Evolutionary conservation across 2,888 invertebrate species (phyloP).

Genomic region (Drosophila koepferae): DNA sequence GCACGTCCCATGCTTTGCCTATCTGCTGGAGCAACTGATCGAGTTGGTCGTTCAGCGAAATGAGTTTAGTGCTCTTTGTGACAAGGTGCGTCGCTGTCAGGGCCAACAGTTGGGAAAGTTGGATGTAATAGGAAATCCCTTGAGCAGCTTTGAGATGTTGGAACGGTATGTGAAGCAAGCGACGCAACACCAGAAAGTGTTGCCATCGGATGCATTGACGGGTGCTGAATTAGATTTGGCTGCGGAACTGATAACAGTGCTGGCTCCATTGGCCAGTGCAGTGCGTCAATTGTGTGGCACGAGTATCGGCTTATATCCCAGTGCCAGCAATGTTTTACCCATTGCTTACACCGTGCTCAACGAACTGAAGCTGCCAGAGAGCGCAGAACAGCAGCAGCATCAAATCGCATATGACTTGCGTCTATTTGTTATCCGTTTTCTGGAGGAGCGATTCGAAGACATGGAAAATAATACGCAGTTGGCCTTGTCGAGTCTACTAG

Average conservation of each 20-base stretch:
- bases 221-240: constrained; percentile 34
- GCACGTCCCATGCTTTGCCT: constrained; percentile 53
- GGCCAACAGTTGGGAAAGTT: constrained; percentile 5
- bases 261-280: constrained; percentile 48
- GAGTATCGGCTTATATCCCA: constrained; percentile 21
- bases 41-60: constrained; percentile 33
- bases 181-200: constrained; percentile 10
- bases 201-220: constrained; percentile 25
- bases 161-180: constrained; percentile 34
- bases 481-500: constrained; percentile 50
- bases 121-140: constrained; percentile 15
- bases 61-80: constrained; percentile 35
- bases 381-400: constrained; percentile 31
- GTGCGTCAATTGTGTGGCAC: constrained; percentile 44
- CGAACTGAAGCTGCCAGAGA: constrained; percentile 41
- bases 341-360: constrained; percentile 49
- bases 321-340: constrained; percentile 52
- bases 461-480: constrained; percentile 47
- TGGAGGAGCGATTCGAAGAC: constrained; percentile 44
- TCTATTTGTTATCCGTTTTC: constrained; percentile 32
- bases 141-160: constrained; percentile 45
- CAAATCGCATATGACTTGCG: constrained; percentile 51
- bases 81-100: constrained; percentile 37
- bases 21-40: constrained; percentile 37
- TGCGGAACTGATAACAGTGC: constrained; percentile 33